phyloP scores from a whole-genome alignment of 2,113 vertebrate genomes.

The Triplophysa dalaica region DNA sequence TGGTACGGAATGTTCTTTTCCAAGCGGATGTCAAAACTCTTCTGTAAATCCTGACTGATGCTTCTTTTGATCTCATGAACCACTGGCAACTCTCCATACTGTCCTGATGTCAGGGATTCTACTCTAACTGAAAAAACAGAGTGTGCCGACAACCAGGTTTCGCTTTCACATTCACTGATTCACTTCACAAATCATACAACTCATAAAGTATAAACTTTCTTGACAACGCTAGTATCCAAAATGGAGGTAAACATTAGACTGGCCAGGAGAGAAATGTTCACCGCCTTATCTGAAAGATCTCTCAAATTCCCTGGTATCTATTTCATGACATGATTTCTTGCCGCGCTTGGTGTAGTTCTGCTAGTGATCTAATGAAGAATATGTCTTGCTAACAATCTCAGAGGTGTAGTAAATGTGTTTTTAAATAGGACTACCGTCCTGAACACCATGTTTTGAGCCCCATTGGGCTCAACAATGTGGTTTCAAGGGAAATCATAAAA shows the following conservation, averaged over 20 bases:
- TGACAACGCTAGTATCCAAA: no score
- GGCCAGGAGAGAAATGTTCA: conserved; percentile 11
- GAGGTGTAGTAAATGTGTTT: conserved; percentile 14
- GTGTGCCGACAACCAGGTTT: no score
- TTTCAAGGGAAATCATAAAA: neutral
- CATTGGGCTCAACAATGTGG: no score
- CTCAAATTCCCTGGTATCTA: neutral
- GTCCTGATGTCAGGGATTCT: neutral
- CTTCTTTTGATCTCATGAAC: conserved; percentile 12
- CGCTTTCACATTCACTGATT: no score
- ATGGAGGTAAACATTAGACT: neutral
- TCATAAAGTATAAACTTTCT: no score
- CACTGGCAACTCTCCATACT: neutral
- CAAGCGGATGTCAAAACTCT: neutral
- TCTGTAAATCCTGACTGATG: conserved; percentile 22
- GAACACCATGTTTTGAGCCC: neutral
- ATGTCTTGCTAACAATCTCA: conserved; percentile 32
- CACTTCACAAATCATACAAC: no score
- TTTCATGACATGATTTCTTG: conserved; percentile 5
- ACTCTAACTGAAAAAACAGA: no score
- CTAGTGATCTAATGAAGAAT: conserved; percentile 13
- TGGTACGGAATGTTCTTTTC: conserved; percentile 8
- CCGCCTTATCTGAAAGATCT: conserved; percentile 10
- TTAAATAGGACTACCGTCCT: neutral
- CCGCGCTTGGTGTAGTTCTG: conserved; percentile 8